Percentiles rank a stretch among this genome's conserved stretches.
Evolutionary conservation across 2,888 invertebrate species (phyloP).

Genomic region (Chrysolina americana): DNA sequence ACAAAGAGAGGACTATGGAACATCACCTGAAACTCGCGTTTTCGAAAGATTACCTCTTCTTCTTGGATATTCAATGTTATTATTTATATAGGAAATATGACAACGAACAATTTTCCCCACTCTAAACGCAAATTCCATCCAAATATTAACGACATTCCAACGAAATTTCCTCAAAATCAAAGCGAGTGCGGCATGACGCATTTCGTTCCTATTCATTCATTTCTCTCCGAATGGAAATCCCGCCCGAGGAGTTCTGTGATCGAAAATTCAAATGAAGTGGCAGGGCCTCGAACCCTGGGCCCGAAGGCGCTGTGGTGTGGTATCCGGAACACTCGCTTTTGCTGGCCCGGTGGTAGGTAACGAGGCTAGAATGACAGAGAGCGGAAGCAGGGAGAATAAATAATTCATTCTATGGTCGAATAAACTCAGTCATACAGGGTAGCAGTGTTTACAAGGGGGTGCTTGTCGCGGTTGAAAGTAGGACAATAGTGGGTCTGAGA

Average conservation of each 20-base stretch:
- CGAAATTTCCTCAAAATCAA: not conserved
- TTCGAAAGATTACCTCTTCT: too few species aligned
- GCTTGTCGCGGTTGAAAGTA: too few species aligned
- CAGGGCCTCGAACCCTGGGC: constrained; percentile 1
- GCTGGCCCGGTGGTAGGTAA: constrained; percentile 18
- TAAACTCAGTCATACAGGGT: not conserved
- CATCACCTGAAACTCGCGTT: too few species aligned
- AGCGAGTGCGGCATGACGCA: not conserved
- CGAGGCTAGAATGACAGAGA: constrained; percentile 10
- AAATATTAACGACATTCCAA: not conserved
- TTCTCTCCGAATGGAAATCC: constrained; percentile 20
- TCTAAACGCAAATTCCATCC: not conserved
- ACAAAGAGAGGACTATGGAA: too few species aligned
- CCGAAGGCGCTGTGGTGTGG: constrained; percentile 1
- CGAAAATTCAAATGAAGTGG: constrained; percentile 38
- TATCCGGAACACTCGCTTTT: constrained; percentile 33
- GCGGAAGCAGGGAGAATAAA: not conserved
- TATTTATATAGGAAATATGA: too few species aligned
- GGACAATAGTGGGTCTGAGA: too few species aligned
- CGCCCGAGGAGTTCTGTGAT: constrained; percentile 28
- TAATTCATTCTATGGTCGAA: not conserved
- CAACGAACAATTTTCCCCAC: too few species aligned
- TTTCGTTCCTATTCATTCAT: constrained; percentile 13
- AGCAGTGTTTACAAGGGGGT: not conserved
- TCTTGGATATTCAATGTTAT: too few species aligned